Percentiles rank a stretch among this genome's conserved stretches.
phyloP scores from a whole-genome alignment of 2,888 invertebrate species.

The Dryobota labecula region DNA sequence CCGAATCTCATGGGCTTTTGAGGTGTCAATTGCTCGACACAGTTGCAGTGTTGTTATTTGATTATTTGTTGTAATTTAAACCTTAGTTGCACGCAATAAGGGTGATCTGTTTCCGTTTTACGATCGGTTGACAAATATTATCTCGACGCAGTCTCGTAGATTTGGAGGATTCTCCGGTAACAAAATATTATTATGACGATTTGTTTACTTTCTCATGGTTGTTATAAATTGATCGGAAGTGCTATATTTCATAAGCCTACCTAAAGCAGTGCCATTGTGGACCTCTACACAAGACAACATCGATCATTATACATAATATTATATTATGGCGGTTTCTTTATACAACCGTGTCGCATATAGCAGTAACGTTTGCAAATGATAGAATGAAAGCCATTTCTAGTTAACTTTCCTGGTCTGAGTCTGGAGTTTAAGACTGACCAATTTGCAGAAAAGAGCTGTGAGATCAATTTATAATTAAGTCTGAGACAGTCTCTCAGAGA shows the following conservation, averaged over 20 bases:
- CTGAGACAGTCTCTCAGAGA: too few species aligned
- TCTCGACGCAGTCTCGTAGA: conserved; percentile 38
- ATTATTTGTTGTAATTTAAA: conserved; percentile 54
- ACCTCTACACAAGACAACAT: neutral
- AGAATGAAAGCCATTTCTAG: neutral
- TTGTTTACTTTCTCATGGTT: conserved; percentile 66
- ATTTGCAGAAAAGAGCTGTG: too few species aligned
- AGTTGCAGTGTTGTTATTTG: conserved; percentile 66
- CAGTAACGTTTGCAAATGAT: neutral
- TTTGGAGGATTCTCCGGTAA: conserved; percentile 57
- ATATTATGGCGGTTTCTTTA: neutral
- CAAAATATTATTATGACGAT: conserved; percentile 58
- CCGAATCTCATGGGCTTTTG: conserved; percentile 74
- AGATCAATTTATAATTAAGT: too few species aligned
- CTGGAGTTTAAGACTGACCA: too few species aligned
- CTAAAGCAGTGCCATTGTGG: conserved; percentile 5
- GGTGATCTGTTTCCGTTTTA: conserved; percentile 34
- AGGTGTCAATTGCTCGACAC: conserved; percentile 79
- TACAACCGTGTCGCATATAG: too few species aligned
- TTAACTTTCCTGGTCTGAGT: too few species aligned
- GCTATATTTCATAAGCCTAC: conserved; percentile 13
- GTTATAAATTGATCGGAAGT: conserved; percentile 38
- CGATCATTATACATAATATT: neutral
- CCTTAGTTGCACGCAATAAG: conserved; percentile 53
- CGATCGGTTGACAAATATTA: conserved; percentile 58